phyloP scores from a whole-genome alignment of 92 coral and sea anemone species.

The Phenganax marumi region DNA sequence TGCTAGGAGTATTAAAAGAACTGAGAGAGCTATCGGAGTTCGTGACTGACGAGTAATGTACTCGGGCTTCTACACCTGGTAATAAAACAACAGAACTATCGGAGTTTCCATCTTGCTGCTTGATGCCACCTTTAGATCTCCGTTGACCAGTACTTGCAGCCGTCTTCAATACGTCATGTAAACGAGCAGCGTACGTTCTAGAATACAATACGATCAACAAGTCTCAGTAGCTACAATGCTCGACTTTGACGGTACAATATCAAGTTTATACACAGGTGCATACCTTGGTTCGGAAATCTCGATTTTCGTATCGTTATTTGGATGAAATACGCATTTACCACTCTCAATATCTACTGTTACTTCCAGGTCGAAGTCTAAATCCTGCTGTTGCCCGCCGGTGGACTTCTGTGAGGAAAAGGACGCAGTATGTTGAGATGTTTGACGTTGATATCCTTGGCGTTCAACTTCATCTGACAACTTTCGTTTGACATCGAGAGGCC shows the following conservation, averaged over 20 bases:
- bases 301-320: conserved; percentile 64
- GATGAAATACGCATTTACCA: conserved; percentile 90
- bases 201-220: not conserved
- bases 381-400: conserved; percentile 59
- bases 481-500: not conserved
- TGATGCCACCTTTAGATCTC: conserved; percentile 58
- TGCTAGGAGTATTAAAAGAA: not conserved
- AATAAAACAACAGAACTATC: conserved; percentile 76
- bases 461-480: not conserved
- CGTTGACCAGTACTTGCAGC: conserved; percentile 55
- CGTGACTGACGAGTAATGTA: conserved; percentile 81
- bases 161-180: conserved; percentile 19
- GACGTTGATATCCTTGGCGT: not conserved
- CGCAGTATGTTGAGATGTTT: not conserved
- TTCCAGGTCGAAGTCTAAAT: conserved; percentile 91
- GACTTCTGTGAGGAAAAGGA: conserved; percentile 61
- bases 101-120: conserved; percentile 65
- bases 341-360: conserved; percentile 91
- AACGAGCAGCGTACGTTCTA: conserved; percentile 7
- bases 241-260: no score
- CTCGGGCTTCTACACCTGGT: conserved; percentile 94
- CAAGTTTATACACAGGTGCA: conserved; percentile 22
- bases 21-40: conserved; percentile 56
- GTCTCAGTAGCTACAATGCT: not conserved
- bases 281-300: conserved; percentile 70